Evolutionary conservation across 2,113 vertebrate species (phyloP), one percentile per base, ranked within the genome.

Genomic region (Callionymus lyra): DNA sequence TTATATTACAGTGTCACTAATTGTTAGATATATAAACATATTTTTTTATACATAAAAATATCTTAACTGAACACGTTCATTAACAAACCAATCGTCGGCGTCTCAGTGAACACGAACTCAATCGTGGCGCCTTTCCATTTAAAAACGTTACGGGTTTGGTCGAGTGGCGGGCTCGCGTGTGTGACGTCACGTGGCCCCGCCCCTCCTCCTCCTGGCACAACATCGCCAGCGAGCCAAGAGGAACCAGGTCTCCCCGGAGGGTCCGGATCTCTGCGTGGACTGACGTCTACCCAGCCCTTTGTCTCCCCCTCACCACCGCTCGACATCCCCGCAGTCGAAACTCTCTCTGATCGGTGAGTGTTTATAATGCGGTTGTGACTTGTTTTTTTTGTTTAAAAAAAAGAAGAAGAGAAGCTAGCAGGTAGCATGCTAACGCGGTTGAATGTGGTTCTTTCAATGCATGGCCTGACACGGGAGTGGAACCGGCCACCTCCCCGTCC

Each of bases 391-490:
- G 32, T 46, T 44, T 19, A 36, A 27, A 41, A 44, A 10, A 21
- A 15, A 35, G 2, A 45, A 18, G 32, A 31, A 37, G 31, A 16
- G 33, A 19, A 12, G 42, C 40, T 13, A 47, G 33, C 35, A 13
- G 60, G 46, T 40, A 55, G 47, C 39, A 39, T 9, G 31, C 39
- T 31, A 39, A 13, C 17, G n/a, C 44, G 6, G 47, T 32, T 16
- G 19, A 44, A 38, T 38, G 1, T 17, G 18, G 10, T 16, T 31
- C 3, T 17, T 41, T 47, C 35, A 51, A 9, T 12, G 4, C 21
- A 27, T 45, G 72, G 72, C 76, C 72, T 76, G 43, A 42, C 2
- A 1, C 36, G 2, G 49, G 44, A 72, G 47, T 49, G 54, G 62
- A 56, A 54, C 16, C 56, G 35, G 37, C 44, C 52, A 51, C 59